Conservation (phyloP, 2,113 vertebrate genomes). For the Lonchura striata region DNA sequence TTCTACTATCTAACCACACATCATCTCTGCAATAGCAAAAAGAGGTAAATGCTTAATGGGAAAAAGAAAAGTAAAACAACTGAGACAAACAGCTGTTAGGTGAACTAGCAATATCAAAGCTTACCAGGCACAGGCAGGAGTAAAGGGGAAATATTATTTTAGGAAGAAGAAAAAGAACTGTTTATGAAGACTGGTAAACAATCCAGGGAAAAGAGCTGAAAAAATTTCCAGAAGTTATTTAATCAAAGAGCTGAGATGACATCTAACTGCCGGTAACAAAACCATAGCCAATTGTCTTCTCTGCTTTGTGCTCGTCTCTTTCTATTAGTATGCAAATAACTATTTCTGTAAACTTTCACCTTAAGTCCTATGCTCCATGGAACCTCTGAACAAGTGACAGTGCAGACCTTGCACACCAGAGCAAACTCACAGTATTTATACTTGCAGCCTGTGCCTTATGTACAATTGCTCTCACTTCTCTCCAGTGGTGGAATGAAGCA, state of each 20-base stretch:
- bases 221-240: neutral
- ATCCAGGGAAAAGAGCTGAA: neutral
- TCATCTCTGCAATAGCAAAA: neutral
- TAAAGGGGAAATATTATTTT: neutral
- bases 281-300: neutral
- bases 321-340: neutral
- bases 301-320: neutral
- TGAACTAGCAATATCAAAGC: neutral
- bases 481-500: neutral
- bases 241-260: neutral
- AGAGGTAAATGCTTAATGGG: rapidly evolving
- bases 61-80: neutral
- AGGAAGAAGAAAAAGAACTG: neutral
- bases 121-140: neutral
- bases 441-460: neutral
- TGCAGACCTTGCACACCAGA: neutral
- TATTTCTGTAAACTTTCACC: neutral
- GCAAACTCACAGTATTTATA: neutral
- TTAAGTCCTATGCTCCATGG: neutral
- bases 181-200: neutral
- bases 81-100: neutral
- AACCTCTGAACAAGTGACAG: neutral
- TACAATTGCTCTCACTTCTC: neutral
- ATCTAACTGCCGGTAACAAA: neutral
- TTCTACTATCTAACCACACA: neutral